These are phyloP conservation scores for Oligia strigilis DNA, from an alignment of 2,888 invertebrate genomes.

Conservation along the genomic window DNA sequence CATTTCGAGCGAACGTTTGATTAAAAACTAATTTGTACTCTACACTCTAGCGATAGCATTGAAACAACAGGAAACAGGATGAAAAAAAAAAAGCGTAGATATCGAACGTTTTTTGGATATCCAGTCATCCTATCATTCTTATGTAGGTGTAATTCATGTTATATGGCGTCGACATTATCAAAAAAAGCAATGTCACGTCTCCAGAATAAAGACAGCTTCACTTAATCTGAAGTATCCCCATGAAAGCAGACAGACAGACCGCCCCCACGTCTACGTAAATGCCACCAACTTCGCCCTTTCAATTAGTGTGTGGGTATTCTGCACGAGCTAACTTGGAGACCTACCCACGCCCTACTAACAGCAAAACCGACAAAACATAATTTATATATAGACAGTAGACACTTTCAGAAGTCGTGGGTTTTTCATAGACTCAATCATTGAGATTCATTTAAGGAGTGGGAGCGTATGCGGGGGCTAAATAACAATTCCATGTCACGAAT, in stretches of 20 bases:
- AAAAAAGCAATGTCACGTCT: slow-evolving; percentile 19
- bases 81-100: slow-evolving; percentile 14
- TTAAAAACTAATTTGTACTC: slow-evolving; percentile 20
- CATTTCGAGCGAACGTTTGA: slow-evolving; percentile 24
- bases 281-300: slow-evolving; percentile 79
- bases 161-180: slow-evolving; percentile 16
- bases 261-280: slow-evolving; percentile 80
- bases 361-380: slow-evolving; percentile 65
- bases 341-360: slow-evolving; percentile 70
- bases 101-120: slow-evolving; percentile 20
- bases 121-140: background rate
- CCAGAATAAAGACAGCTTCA: slow-evolving; percentile 40
- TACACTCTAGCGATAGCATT: slow-evolving; percentile 35
- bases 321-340: slow-evolving; percentile 67
- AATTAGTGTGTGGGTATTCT: slow-evolving; percentile 76
- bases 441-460: slow-evolving; percentile 32
- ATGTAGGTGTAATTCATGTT: slow-evolving; percentile 7
- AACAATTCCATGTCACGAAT: background rate
- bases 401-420: slow-evolving; percentile 52
- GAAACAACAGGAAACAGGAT: slow-evolving; percentile 43
- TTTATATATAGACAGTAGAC: slow-evolving; percentile 72
- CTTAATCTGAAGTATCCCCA: slow-evolving; percentile 59
- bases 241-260: slow-evolving; percentile 70
- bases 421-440: slow-evolving; percentile 32
- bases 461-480: slow-evolving; percentile 7